Evolutionary conservation across 2,888 invertebrate species (phyloP).

Genomic region (Drosophila differens): DNA sequence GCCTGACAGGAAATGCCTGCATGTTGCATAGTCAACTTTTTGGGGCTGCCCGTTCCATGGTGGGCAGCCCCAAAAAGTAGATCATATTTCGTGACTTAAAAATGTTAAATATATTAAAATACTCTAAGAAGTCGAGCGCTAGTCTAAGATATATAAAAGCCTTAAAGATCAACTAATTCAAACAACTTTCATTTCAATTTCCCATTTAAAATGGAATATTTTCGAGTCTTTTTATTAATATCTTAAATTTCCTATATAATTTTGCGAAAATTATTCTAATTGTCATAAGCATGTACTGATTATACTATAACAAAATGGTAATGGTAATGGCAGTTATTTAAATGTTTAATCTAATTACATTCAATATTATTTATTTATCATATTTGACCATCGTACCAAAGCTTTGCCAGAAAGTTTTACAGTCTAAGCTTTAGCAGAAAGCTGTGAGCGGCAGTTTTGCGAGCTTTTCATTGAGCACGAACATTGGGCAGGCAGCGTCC

Average conservation of each 20-base stretch:
- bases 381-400: slow-evolving; percentile 29
- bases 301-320: background rate
- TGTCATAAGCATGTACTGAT: background rate
- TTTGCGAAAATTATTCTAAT: background rate
- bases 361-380: background rate
- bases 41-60: slow-evolving; percentile 20
- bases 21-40: slow-evolving; percentile 36
- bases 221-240: background rate
- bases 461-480: slow-evolving; percentile 75
- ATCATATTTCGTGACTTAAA: background rate
- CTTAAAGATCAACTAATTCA: background rate
- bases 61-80: too few species aligned
- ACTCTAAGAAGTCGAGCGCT: background rate
- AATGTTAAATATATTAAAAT: background rate
- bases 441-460: slow-evolving; percentile 28
- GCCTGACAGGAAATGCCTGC: slow-evolving; percentile 45
- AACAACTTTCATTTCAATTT: background rate
- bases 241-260: background rate
- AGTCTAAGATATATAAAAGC: background rate
- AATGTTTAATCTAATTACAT: background rate
- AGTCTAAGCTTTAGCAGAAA: slow-evolving; percentile 44
- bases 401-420: slow-evolving; percentile 43
- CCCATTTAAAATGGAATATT: background rate
- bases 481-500: slow-evolving; percentile 60
- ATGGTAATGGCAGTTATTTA: background rate